These are phyloP conservation scores for Saccostrea glomerata DNA, from an alignment of 1,140 invertebrate genomes.

Conservation along the genomic window DNA sequence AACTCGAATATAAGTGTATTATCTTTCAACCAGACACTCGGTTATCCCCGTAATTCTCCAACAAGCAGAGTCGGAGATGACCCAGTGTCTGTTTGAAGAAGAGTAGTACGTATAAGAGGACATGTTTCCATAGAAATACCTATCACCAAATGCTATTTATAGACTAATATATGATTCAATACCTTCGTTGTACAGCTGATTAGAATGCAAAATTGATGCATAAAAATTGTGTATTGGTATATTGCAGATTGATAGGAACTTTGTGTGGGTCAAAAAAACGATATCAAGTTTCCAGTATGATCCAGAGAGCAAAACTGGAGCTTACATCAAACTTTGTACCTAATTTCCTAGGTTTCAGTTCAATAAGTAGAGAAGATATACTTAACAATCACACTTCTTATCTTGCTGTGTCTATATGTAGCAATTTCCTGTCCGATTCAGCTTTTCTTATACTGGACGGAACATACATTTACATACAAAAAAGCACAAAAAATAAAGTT, in stretches of 20 bases:
- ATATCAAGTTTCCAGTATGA: not conserved
- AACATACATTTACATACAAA: constrained; percentile 31
- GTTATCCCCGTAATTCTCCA: too few species aligned
- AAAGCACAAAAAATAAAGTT: not conserved
- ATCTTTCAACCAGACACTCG: too few species aligned
- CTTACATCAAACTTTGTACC: not conserved
- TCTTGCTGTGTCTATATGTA: not conserved
- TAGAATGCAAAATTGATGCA: too few species aligned
- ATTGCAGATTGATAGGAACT: not conserved
- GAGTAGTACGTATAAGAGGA: too few species aligned
- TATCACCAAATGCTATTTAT: too few species aligned
- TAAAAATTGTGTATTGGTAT: not conserved
- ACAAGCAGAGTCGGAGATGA: too few species aligned
- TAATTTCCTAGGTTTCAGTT: not conserved
- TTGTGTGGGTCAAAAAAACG: not conserved
- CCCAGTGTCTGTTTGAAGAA: too few species aligned
- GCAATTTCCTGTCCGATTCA: not conserved
- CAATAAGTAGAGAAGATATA: not conserved
- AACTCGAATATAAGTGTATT: too few species aligned
- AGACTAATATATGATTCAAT: too few species aligned
- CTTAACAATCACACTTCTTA: not conserved
- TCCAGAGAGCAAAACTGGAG: not conserved
- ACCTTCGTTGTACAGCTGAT: too few species aligned
- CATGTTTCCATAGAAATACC: too few species aligned
- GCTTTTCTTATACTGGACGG: not conserved